phyloP scores from a whole-genome alignment of 2,888 invertebrate species.

The Dusona sp. region DNA sequence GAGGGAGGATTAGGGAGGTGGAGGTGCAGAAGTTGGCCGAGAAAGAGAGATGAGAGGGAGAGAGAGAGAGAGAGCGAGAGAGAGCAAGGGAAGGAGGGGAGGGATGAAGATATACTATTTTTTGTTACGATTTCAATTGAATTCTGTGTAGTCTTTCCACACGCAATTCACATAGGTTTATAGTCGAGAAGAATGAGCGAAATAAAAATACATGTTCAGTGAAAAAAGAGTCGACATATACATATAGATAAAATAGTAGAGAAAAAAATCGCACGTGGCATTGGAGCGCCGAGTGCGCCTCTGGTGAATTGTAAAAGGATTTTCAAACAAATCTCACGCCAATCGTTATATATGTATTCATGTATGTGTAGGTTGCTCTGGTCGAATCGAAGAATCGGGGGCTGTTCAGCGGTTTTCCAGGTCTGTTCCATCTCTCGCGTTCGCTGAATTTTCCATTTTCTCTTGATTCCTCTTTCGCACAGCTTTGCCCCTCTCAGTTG shows the following conservation, averaged over 20 bases:
- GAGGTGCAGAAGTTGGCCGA: not conserved
- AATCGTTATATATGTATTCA: slow-evolving; percentile 65
- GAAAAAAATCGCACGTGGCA: slow-evolving; percentile 66
- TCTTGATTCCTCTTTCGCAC: slow-evolving; percentile 72
- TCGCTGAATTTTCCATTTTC: slow-evolving; percentile 82
- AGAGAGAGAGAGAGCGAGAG: not conserved
- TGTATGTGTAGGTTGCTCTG: slow-evolving; percentile 42
- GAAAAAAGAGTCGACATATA: slow-evolving; percentile 31
- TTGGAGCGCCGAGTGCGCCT: slow-evolving; percentile 58
- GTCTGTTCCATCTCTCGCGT: slow-evolving; percentile 66
- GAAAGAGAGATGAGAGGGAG: not conserved
- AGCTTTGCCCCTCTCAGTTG: slow-evolving; percentile 66
- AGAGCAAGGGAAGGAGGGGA: not conserved
- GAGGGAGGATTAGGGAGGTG: slow-evolving; percentile 39
- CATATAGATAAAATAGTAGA: not conserved
- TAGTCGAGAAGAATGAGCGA: slow-evolving; percentile 64
- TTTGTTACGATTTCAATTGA: slow-evolving; percentile 11
- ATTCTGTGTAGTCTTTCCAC: slow-evolving; percentile 76
- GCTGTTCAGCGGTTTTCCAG: slow-evolving; percentile 81
- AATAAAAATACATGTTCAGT: slow-evolving; percentile 32
- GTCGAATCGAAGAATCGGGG: slow-evolving; percentile 82
- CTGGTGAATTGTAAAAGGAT: slow-evolving; percentile 84
- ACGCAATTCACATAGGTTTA: slow-evolving; percentile 78
- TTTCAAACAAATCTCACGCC: slow-evolving; percentile 84
- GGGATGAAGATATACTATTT: not conserved